Conservation (phyloP, 1,140 invertebrate genomes). For the Saccostrea echinata region DNA sequence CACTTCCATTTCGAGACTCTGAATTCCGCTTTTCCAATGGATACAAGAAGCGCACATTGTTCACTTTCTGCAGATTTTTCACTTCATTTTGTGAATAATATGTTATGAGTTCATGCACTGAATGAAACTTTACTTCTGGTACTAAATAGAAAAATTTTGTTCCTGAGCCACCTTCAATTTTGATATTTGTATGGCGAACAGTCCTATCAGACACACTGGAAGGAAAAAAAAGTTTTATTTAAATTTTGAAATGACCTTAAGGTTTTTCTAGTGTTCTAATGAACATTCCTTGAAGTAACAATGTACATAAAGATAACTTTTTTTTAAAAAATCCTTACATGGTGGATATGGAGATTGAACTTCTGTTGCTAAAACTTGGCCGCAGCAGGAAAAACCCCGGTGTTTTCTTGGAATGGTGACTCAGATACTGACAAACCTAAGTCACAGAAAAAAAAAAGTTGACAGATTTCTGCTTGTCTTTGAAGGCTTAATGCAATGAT, state of each 20-base stretch:
- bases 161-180: constrained; percentile 38
- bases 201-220: constrained; percentile 56
- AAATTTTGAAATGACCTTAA: background rate
- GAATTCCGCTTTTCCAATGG: background rate
- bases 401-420: constrained; percentile 43
- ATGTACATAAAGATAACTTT: too few species aligned
- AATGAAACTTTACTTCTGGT: constrained; percentile 53
- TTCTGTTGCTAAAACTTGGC: constrained; percentile 55
- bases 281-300: too few species aligned
- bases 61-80: constrained; percentile 58
- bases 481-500: background rate
- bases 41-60: constrained; percentile 52
- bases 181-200: constrained; percentile 56
- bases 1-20: background rate
- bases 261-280: too few species aligned
- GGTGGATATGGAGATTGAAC: constrained; percentile 48
- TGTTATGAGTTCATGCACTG: constrained; percentile 42
- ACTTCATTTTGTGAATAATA: constrained; percentile 55
- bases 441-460: background rate
- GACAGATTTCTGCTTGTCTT: background rate
- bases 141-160: constrained; percentile 49
- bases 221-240: background rate
- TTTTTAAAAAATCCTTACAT: constrained; percentile 47
- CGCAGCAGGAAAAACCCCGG: constrained; percentile 50
- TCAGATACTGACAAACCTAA: constrained; percentile 52